Base-by-base conservation (phyloP, 2,888 invertebrate species). In the Micoletzkya japonica region DNA sequence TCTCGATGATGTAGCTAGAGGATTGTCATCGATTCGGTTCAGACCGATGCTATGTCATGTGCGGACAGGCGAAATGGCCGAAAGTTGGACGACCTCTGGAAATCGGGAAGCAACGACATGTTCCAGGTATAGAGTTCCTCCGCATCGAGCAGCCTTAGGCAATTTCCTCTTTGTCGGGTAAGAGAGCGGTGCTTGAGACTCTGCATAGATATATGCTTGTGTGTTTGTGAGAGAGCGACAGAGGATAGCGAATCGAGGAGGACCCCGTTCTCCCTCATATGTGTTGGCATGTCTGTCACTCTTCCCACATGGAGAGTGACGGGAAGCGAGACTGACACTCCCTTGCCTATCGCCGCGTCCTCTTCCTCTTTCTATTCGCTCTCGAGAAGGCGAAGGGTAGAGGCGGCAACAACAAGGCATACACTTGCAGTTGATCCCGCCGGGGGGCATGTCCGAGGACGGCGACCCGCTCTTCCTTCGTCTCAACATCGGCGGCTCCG, bases 401-500 rank as follows among this genome's bases (percentile, higher is more conserved):
- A n/a, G n/a, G n/a, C n/a, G n/a, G n/a, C n/a, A n/a, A n/a, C n/a
- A n/a, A n/a, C n/a, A n/a, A n/a, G n/a, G n/a, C n/a, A n/a, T n/a
- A 14, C 30, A 4, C 54, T 73, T 75, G 24, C 64, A 79, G 79
- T 70, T 74, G 58, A 71, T 73, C 39, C 71, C 78, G 26, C 72
- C 79, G 10, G 76, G 73, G 50, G 77, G 75, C 39, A 24, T 70
- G 1, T 74, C 71, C 56, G 75, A 76, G 26, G 73, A 76, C 20
- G 80, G 77, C 1, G 78, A 79, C 28, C 82, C 82, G 20, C 70
- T 75, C 7, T 81, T 83, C 64, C 72, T 84, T 32, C 70, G 79
- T 39, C 74, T 85, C 32, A 85, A 84, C 72, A 85, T 85, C 58
- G 85, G 83, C 59, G 85, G 85, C n/a, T 73, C 77, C 20, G 72